Evolutionary conservation across 2,797 vertebrate species (phyloP), one percentile per base, ranked within the genome.

Genomic region (Rhyacichthys aspro): DNA sequence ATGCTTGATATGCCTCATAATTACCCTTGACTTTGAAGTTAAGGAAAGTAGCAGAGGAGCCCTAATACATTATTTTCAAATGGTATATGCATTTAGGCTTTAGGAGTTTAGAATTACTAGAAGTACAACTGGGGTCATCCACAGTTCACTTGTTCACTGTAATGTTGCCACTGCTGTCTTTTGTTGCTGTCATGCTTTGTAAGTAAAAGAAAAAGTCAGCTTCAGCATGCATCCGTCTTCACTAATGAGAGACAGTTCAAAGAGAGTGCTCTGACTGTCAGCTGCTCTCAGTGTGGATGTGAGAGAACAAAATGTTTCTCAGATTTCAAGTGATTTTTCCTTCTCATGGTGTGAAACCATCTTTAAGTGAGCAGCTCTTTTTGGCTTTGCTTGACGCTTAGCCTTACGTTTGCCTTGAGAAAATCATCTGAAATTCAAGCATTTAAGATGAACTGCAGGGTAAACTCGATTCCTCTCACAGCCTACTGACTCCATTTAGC

Each of bases 241-340:
- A 3, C 72, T 84, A 84, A 88, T 82, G 74, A 86, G 83, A 75
- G 65, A 48, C 60, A 44, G 67, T 58, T 78, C 41, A 72, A 68
- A 52, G 74, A 75, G 63, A 62, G 56, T n/a, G 33, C 32, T 39
- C 54, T 33, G 63, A 70, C 80, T 82, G 76, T 80, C 70, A 45
- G 67, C 74, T 64, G 36, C 0, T 11, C 73, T 70, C 66, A 54
- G 68, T 19, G 9, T 44, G 39, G 74, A 78, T 59, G 61, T 67
- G 76, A 83, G 70, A 45, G 63, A 74, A 80, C 72, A 81, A 83
- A 59, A 80, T 82, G 76, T 86, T 57, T 12, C 23, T 28, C 19
- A 23, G 2, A 23, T 23, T 23, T 23, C 2, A 23, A 23, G 19
- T 23, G 19, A 2, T 23, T 28, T 28, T 4, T 28, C 7, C 23